Evolutionary conservation across 2,113 vertebrate genomes (phyloP), one percentile per base, ranked within the genome.

Genomic region (Myotis brandtii): DNA sequence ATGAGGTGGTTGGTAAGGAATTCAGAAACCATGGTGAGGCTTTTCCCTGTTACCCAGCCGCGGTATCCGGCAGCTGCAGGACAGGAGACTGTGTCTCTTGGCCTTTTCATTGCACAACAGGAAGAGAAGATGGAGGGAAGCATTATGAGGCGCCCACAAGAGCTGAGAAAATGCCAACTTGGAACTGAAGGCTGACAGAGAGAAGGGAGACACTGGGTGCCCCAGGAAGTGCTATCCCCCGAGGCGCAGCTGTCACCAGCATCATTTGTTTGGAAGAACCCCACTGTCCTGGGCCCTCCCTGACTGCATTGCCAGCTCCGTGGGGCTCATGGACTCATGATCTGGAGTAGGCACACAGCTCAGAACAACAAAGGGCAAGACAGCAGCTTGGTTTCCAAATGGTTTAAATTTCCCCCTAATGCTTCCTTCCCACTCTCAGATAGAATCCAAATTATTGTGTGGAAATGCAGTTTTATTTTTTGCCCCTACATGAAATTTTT

Each of bases 391-490:
- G 46, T 5, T 89, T 92, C 62, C 54, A 70, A 92, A 77, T 54
- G 34, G 37, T 95, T 43, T 81, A 27, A 7, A 30, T 37, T 46
- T 64, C 67, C 9, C 0, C 21, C 77, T 30, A 86, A 0, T n/a
- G 40, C 17, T 20, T 66, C 76, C 73, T 86, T 95, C 66, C 25
- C 37, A 93, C n/a, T 84, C 43, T 91, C 52, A 92, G 13, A 89
- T 1, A 25, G 64, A 97, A 83, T 89, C 48, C 76, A 86, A 93
- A 94, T 87, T 88, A 43, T 75, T 50, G 16, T 27, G 46, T 79
- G 76, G 85, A 86, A 75, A 80, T 40, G 10, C 27, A 84, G 76
- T 48, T 94, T 94, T 67, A 52, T 69, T 92, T 80, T 77, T 93
- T 59, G 25, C 9, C 12, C 43, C 50, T 48, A 30, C 2, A 1